These are phyloP conservation scores for Onychostoma macrolepis DNA, from an alignment of 2,113 vertebrate genomes.

Conservation along the genomic window DNA sequence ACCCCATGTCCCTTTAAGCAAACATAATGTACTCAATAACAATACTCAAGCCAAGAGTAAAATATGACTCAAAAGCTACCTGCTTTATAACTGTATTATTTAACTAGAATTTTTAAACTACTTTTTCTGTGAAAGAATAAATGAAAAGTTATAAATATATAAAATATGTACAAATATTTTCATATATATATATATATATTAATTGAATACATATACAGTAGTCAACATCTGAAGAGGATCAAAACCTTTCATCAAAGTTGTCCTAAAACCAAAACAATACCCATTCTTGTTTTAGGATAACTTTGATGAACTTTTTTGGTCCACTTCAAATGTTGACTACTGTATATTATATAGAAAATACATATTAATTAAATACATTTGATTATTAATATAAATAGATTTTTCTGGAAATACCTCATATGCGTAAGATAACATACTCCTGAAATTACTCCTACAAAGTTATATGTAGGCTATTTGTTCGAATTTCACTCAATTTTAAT, in stretches of 20 bases:
- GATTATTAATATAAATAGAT: too few species aligned
- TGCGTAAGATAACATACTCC: not conserved
- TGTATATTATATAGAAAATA: too few species aligned
- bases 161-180: not conserved
- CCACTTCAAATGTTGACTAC: too few species aligned
- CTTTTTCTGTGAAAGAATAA: not conserved
- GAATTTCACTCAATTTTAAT: not conserved
- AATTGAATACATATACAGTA: too few species aligned
- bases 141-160: not conserved
- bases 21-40: too few species aligned
- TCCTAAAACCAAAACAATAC: too few species aligned
- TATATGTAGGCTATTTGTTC: not conserved
- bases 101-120: too few species aligned
- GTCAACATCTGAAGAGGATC: too few species aligned
- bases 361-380: too few species aligned
- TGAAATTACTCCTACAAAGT: not conserved
- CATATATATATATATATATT: not conserved
- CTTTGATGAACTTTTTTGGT: too few species aligned
- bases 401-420: not conserved
- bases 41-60: not conserved
- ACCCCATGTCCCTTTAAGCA: constrained; percentile 60
- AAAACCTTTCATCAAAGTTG: too few species aligned
- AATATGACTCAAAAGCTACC: not conserved
- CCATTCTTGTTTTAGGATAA: too few species aligned
- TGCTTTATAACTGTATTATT: not conserved